phyloP scores from a whole-genome alignment of 2,888 invertebrate species.

The Masnerella sp. region DNA sequence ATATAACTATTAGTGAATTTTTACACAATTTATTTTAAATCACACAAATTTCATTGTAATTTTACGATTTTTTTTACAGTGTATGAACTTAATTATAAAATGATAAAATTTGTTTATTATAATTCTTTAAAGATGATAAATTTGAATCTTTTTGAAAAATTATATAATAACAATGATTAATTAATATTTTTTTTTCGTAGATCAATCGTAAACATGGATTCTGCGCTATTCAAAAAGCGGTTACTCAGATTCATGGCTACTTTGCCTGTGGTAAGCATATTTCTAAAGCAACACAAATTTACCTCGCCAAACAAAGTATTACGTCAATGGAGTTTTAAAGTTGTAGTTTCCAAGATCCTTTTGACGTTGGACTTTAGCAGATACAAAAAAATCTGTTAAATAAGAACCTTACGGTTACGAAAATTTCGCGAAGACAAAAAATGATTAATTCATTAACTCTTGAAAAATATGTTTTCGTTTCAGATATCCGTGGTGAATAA shows the following conservation, averaged over 20 bases:
- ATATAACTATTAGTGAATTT: no score
- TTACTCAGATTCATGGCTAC: constrained; percentile 88
- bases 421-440: no score
- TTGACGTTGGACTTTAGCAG: not conserved
- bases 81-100: no score
- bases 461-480: constrained; percentile 16
- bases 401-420: no score
- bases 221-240: constrained; percentile 85
- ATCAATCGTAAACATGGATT: constrained; percentile 94
- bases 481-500: constrained; percentile 96
- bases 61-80: no score
- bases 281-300: not conserved
- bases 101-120: no score
- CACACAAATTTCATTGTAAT: no score
- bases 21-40: no score
- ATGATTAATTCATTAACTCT: not conserved
- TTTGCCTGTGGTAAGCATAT: constrained; percentile 88
- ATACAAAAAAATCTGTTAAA: not conserved
- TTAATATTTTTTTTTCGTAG: constrained; percentile 78
- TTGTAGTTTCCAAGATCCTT: not conserved
- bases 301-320: not conserved
- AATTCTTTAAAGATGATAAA: no score
- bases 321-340: not conserved
- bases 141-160: no score
- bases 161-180: no score